Conservation (phyloP, 1,140 invertebrate species). For the Drosophila seguyi region DNA sequence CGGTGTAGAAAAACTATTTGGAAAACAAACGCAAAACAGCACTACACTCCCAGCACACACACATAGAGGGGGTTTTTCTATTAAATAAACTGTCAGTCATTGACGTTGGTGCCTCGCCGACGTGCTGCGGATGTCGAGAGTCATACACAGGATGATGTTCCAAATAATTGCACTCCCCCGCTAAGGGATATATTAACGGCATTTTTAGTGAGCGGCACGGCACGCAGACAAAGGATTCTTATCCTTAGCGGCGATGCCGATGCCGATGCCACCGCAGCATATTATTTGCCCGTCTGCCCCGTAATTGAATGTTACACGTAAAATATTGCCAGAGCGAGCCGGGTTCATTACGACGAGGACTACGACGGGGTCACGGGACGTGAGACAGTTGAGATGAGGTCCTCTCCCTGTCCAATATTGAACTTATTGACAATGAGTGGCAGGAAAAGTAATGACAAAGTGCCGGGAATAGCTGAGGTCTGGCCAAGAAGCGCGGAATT, state of each 20-base stretch:
- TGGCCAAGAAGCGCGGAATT: not conserved
- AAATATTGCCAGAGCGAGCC: conserved; percentile 56
- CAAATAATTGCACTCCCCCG: conserved; percentile 53
- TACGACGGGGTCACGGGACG: conserved; percentile 36
- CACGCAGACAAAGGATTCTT: conserved; percentile 41
- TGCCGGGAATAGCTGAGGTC: not conserved
- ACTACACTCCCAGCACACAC: not conserved
- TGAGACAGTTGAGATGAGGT: conserved; percentile 5
- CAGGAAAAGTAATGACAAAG: conserved; percentile 13
- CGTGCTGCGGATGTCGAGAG: conserved; percentile 47
- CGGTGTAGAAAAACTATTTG: conserved; percentile 42
- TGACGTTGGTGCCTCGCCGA: conserved; percentile 45
- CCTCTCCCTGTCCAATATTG: conserved; percentile 10
- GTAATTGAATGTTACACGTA: conserved; percentile 75
- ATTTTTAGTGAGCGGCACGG: conserved; percentile 50
- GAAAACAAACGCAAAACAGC: conserved; percentile 51
- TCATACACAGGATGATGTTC: conserved; percentile 70
- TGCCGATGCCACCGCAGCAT: conserved; percentile 34
- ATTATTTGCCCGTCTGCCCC: conserved; percentile 46
- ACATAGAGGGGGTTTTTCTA: conserved; percentile 49
- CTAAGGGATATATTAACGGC: conserved; percentile 49
- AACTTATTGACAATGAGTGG: conserved; percentile 22
- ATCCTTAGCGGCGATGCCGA: conserved; percentile 21
- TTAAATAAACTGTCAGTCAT: conserved; percentile 79
- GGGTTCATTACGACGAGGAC: conserved; percentile 27